Evolutionary conservation across 64 coral and sea anemone genomes (phyloP), one percentile per base, ranked within the genome.

Genomic region (Porites australiensis): DNA sequence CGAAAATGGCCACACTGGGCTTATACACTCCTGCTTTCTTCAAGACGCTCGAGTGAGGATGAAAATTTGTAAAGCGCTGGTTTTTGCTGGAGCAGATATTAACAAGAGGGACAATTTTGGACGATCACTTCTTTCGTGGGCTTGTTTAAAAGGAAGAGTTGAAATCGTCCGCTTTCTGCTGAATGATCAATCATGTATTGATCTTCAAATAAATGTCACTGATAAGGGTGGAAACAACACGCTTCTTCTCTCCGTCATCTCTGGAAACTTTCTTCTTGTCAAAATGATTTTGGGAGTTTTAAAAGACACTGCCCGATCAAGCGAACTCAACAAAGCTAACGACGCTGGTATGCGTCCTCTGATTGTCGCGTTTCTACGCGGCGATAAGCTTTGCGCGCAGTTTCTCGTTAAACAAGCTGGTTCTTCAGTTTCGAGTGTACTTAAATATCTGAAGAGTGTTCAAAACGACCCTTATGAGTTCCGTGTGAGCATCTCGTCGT

Each of bases 261-360:
- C 96, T 4, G 93, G 93, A 69, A 92, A 92, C 50, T 54, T 89
- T 44, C 23, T 89, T 50, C 51, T 89, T 44, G 92, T 95, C 0
- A 64, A 87, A 92, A 82, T 77, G 8, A 82, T 95, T 8, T 52
- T 98, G 20, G 47, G 77, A 22, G 23, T 78, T 12, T 75, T 92
- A 59, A 88, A 21, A 89, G 79, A 64, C 15, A 86, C 64, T 9
- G 64, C 61, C 46, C 53, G 58, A 37, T 13, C 16, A 27, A 71
- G 74, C 57, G 79, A 94, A 43, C 77, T 95, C 46, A 90, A 95
- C 82, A 77, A 86, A 49, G 23, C 19, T 86, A 95, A 98, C 96
- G 95, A 98, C 93, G 86, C 67, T 86, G 96, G 96, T n/a, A 98
- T 95, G 80, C 91, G 86, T 13, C 93, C 96, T 11, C 70, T 98